These are phyloP conservation scores for Campylorhamphus procurvoides DNA, from an alignment of 2,113 vertebrate species.

Conservation along the genomic window DNA sequence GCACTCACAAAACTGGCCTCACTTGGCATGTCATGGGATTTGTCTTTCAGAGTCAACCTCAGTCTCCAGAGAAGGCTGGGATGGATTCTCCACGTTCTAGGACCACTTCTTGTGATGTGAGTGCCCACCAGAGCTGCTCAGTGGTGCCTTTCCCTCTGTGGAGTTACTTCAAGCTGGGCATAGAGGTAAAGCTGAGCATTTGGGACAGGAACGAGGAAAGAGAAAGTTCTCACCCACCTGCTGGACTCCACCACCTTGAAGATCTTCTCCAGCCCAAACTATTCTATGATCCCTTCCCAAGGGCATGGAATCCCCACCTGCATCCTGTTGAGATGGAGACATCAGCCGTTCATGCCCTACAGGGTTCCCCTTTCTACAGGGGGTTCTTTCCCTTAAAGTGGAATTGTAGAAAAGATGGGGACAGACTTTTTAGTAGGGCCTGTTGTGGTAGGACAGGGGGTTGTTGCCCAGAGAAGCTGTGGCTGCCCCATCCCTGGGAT, in stretches of 20 bases:
- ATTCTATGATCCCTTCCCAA: not conserved
- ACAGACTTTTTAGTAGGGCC: not conserved
- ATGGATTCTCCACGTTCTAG: not conserved
- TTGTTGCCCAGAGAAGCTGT: not conserved
- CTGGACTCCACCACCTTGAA: not conserved
- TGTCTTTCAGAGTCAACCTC: not conserved
- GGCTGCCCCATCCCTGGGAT: not conserved
- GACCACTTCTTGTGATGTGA: not conserved
- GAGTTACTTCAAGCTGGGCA: not conserved
- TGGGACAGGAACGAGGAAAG: not conserved
- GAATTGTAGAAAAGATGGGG: not conserved
- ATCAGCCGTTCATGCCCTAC: not conserved
- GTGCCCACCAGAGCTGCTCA: not conserved
- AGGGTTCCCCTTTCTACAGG: too few species aligned
- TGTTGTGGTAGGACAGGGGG: not conserved
- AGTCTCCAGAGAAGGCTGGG: not conserved
- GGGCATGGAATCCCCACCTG: too few species aligned
- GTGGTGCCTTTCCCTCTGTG: not conserved
- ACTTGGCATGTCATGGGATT: not conserved
- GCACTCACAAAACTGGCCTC: not conserved
- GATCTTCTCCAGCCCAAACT: not conserved
- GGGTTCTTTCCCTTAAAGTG: not conserved
- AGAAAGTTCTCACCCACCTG: not conserved
- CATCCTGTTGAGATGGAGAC: not conserved
- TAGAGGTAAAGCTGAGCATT: not conserved